These are phyloP conservation scores for Scomber japonicus DNA, from an alignment of 2,113 vertebrate species.

Conservation along the genomic window DNA sequence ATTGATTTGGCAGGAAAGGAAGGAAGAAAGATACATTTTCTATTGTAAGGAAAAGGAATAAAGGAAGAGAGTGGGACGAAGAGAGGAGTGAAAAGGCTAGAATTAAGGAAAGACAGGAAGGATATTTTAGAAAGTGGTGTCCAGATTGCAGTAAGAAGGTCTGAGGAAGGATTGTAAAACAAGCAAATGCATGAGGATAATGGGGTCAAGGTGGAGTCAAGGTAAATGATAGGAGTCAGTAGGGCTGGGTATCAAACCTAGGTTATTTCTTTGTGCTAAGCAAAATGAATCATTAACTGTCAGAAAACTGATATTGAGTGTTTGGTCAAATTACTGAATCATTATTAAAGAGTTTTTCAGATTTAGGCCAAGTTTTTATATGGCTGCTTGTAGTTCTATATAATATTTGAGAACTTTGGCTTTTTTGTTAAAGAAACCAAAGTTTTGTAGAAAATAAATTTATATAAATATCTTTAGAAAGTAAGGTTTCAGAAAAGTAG, in stretches of 20 bases:
- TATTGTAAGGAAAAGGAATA: slow-evolving; percentile 19
- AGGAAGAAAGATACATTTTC: slow-evolving; percentile 31
- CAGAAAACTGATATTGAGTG: neutral
- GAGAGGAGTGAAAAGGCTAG: slow-evolving; percentile 3
- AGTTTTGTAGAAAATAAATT: too few relatives aligned
- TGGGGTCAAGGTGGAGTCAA: slow-evolving; percentile 8
- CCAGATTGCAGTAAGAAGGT: neutral
- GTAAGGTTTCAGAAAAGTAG: neutral
- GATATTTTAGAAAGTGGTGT: slow-evolving; percentile 15
- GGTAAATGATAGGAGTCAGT: neutral
- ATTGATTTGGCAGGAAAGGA: slow-evolving; percentile 17
- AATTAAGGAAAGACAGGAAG: slow-evolving; percentile 7
- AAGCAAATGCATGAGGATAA: slow-evolving; percentile 1
- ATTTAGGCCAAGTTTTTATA: too few relatives aligned
- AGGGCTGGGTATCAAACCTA: slow-evolving; percentile 8
- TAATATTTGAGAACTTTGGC: too few relatives aligned
- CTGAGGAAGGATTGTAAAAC: neutral
- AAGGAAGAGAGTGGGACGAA: slow-evolving; percentile 13
- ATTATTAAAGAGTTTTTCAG: too few relatives aligned
- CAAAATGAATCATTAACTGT: neutral
- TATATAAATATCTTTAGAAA: too few relatives aligned
- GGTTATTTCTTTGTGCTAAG: neutral
- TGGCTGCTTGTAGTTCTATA: too few relatives aligned
- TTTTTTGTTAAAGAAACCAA: too few relatives aligned
- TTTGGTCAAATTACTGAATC: neutral